phyloP scores from a whole-genome alignment of 2,797 vertebrate species.

The Pitangus sulphuratus region DNA sequence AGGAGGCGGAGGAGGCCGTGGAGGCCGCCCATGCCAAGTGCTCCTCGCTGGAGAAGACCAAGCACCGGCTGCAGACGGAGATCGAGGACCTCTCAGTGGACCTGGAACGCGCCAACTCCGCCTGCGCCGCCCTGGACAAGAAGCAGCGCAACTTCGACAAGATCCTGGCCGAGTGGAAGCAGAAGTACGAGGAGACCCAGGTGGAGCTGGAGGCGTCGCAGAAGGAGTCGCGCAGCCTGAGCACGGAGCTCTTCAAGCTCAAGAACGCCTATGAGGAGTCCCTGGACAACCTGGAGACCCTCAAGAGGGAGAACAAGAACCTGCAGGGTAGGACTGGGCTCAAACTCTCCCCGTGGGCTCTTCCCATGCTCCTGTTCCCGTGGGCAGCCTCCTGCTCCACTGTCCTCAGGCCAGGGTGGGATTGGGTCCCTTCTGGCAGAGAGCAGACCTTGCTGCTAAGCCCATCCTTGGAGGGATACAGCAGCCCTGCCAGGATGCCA shows the following conservation, averaged over 20 bases:
- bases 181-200: constrained; percentile 91
- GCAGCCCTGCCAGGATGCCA: background rate
- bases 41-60: constrained; percentile 92
- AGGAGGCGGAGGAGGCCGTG: constrained; percentile 89
- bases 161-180: constrained; percentile 87
- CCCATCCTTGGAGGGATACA: background rate
- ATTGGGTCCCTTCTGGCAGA: background rate
- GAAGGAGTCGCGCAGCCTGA: constrained; percentile 87
- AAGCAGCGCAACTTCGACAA: constrained; percentile 93
- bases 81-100: constrained; percentile 90
- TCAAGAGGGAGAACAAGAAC: constrained; percentile 94
- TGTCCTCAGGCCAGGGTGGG: background rate
- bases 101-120: constrained; percentile 86
- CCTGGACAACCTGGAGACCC: constrained; percentile 88
- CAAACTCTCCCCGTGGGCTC: background rate
- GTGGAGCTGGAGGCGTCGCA: constrained; percentile 88
- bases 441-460: background rate
- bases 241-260: constrained; percentile 92
- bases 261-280: constrained; percentile 92
- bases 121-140: constrained; percentile 87
- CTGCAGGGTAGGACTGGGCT: constrained; percentile 83
- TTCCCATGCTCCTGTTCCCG: background rate
- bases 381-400: background rate
- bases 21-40: constrained; percentile 90
- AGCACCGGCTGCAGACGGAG: constrained; percentile 92